These are phyloP conservation scores for Hystrix cristata DNA, from an alignment of 2,113 vertebrate genomes.

Conservation along the genomic window DNA sequence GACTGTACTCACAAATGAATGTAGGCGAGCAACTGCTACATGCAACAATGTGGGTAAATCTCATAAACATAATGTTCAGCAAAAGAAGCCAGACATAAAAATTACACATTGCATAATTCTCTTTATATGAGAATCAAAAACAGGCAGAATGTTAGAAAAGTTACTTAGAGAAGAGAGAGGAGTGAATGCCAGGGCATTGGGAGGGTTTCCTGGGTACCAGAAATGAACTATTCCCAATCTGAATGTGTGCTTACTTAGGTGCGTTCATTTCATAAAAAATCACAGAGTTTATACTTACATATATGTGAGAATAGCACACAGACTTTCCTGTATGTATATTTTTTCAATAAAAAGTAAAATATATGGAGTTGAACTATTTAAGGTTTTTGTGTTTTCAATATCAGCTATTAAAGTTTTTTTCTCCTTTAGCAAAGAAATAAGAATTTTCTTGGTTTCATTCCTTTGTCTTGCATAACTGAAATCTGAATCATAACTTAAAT, in stretches of 20 bases:
- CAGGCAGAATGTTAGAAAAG: background rate
- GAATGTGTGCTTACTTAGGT: background rate
- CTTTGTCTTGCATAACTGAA: background rate
- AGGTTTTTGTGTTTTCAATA: background rate
- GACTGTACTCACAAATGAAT: background rate
- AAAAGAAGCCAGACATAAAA: background rate
- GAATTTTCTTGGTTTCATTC: background rate
- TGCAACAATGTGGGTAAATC: background rate
- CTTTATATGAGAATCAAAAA: background rate
- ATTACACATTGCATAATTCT: background rate
- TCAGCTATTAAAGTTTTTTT: background rate
- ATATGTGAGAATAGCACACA: background rate
- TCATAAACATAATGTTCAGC: background rate
- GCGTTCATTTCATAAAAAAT: background rate
- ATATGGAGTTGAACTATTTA: background rate
- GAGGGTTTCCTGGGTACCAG: too few relatives aligned
- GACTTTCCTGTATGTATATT: background rate
- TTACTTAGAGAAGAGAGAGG: background rate
- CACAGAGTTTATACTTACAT: background rate
- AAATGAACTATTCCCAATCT: background rate
- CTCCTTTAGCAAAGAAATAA: constrained; percentile 10
- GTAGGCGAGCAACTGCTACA: background rate
- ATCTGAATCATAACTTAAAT: background rate
- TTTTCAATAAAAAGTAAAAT: constrained; percentile 27
- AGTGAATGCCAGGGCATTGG: background rate